A percentile compares a stretch with the other conserved stretches of the same genome.
phyloP scores from a whole-genome alignment of 2,888 invertebrate species.

The Drosophila pegasa region DNA sequence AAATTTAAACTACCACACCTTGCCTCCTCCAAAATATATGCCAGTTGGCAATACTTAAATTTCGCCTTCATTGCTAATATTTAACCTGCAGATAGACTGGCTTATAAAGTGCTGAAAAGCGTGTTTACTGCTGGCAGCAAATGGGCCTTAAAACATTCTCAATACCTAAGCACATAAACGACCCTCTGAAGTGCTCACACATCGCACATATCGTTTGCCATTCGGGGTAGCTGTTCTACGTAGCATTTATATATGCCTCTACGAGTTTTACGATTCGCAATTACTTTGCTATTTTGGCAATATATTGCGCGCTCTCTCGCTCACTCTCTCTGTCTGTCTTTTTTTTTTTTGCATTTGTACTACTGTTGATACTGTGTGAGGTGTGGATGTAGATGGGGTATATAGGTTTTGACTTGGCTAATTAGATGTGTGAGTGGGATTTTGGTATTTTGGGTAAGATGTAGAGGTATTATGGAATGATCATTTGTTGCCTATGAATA shows the following conservation, averaged over 20 bases:
- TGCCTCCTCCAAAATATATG: neutral
- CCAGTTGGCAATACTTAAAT: neutral
- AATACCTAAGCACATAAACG: conserved; percentile 2
- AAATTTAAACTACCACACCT: neutral
- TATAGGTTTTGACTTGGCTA: neutral
- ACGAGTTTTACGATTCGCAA: conserved; percentile 70
- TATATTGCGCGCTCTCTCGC: conserved; percentile 28
- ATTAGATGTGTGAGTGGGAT: neutral
- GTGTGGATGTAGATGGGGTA: neutral
- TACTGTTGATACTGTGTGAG: conserved; percentile 1
- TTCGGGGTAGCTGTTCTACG: conserved; percentile 39
- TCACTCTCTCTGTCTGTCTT: neutral
- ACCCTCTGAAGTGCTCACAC: conserved; percentile 31
- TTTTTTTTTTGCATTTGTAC: neutral
- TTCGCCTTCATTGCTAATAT: neutral
- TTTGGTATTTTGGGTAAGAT: neutral
- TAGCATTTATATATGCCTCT: conserved; percentile 48
- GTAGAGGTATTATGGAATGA: neutral
- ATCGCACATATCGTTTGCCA: conserved; percentile 5
- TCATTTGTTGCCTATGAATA: neutral
- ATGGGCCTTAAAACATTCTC: conserved; percentile 5
- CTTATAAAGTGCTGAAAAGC: conserved; percentile 2
- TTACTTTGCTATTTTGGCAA: conserved; percentile 79
- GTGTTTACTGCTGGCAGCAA: neutral
- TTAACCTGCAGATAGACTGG: conserved; percentile 1